phyloP scores from a whole-genome alignment of 1,140 invertebrate species.

The Conopomorpha cramerella region DNA sequence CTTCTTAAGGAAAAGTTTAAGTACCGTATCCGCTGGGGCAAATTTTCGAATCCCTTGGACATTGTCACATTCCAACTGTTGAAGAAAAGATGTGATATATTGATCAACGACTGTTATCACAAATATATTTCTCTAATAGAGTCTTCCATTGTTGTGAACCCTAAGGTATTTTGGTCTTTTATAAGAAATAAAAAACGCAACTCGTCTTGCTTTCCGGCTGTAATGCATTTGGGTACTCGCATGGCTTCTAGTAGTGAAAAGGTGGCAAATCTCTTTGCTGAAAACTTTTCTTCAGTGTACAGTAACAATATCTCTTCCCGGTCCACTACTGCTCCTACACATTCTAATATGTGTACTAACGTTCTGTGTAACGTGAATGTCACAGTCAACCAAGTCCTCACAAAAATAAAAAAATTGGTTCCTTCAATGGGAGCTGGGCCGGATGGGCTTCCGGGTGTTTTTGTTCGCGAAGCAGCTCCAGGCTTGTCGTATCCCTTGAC shows the following conservation, averaged over 20 bases:
- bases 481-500: slow-evolving; percentile 2
- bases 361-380: not conserved
- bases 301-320: not conserved
- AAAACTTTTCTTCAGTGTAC: slow-evolving; percentile 3
- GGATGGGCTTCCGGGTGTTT: slow-evolving; percentile 5
- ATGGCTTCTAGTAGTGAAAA: not conserved
- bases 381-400: no score
- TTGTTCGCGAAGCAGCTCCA: slow-evolving; percentile 1
- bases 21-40: slow-evolving; percentile 1
- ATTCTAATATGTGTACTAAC: not conserved
- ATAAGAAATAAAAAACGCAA: slow-evolving; percentile 5
- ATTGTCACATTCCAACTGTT: slow-evolving; percentile 4
- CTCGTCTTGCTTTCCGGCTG: not conserved
- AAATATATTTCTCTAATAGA: slow-evolving; percentile 4
- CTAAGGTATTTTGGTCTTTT: slow-evolving; percentile 10
- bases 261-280: slow-evolving; percentile 5
- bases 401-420: no score
- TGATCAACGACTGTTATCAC: slow-evolving; percentile 2
- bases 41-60: slow-evolving; percentile 6
- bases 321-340: not conserved
- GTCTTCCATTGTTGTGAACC: slow-evolving; percentile 4
- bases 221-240: not conserved
- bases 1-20: slow-evolving; percentile 4
- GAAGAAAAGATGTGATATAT: slow-evolving; percentile 3
- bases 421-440: slow-evolving; percentile 5